Evolutionary conservation across 2,113 vertebrate genomes (phyloP).

Genomic region (Myotis yumanensis): DNA sequence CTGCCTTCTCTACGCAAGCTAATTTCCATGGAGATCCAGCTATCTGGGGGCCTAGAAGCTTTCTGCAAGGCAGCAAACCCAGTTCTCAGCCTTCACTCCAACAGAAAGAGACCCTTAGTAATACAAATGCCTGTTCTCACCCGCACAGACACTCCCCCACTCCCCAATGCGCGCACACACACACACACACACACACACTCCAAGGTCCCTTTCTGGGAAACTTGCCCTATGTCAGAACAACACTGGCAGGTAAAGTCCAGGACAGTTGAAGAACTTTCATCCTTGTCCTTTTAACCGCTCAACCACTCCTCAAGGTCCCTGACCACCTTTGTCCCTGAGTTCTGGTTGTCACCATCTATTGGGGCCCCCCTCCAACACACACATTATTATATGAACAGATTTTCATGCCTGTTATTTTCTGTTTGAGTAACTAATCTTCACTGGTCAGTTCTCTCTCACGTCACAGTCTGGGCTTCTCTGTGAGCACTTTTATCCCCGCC

Average conservation of each 20-base stretch:
- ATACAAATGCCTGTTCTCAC: slow-evolving; percentile 16
- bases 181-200: no score
- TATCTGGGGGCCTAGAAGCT: slow-evolving; percentile 66
- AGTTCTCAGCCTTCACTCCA: neutral
- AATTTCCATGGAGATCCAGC: slow-evolving; percentile 84
- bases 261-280: neutral
- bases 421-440: no score
- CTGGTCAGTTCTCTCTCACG: neutral
- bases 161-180: no score
- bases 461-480: neutral
- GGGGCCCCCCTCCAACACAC: no score
- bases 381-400: no score
- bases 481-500: no score
- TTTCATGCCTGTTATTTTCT: neutral
- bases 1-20: slow-evolving; percentile 65
- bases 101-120: neutral
- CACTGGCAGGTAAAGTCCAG: neutral
- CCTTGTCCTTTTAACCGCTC: neutral
- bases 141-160: neutral
- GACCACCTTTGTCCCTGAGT: neutral
- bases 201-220: neutral
- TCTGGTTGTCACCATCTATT: neutral
- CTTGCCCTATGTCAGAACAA: no score
- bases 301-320: neutral
- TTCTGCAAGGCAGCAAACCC: slow-evolving; percentile 26